Conservation (phyloP, 2,113 vertebrate species). For the Epinephelus moara region DNA sequence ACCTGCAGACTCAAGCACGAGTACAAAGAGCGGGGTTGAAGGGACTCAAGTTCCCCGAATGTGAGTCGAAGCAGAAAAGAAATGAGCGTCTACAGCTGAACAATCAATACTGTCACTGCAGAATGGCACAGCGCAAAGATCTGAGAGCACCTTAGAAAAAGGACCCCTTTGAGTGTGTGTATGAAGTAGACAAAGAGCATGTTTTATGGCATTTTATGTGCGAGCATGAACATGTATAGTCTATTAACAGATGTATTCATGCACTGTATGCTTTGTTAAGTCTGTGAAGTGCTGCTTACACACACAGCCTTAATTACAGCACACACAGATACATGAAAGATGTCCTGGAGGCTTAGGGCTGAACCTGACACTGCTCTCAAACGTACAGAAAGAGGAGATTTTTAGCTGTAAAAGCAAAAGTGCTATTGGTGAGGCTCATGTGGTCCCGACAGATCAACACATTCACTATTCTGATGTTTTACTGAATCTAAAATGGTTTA, state of each 20-base stretch:
- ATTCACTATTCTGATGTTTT: neutral
- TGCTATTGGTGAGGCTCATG: neutral
- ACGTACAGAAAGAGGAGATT: neutral
- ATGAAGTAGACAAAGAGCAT: neutral
- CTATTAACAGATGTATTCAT: constrained; percentile 6
- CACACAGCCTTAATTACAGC: constrained; percentile 44
- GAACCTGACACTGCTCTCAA: constrained; percentile 10
- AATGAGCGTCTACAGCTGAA: constrained; percentile 42
- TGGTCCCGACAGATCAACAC: neutral
- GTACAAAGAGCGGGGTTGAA: constrained; percentile 38
- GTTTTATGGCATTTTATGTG: neutral
- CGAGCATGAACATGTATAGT: constrained; percentile 28
- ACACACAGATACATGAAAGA: constrained; percentile 30
- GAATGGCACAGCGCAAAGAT: constrained; percentile 45
- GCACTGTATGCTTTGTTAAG: constrained; percentile 2
- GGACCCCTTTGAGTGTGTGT: constrained; percentile 7
- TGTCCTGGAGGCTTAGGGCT: constrained; percentile 9
- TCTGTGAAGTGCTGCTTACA: constrained; percentile 23
- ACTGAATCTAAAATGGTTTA: neutral
- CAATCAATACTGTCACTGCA: constrained; percentile 70
- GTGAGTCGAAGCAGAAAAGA: constrained; percentile 35
- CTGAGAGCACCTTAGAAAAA: constrained; percentile 37
- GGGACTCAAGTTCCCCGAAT: constrained; percentile 31
- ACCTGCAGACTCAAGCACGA: constrained; percentile 9
- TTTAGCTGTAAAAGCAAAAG: constrained; percentile 12